Percentiles rank a stretch among this genome's conserved stretches.
These are phyloP conservation scores for Oriolus oriolus DNA, from an alignment of 2,113 vertebrate species.

Conservation along the genomic window DNA sequence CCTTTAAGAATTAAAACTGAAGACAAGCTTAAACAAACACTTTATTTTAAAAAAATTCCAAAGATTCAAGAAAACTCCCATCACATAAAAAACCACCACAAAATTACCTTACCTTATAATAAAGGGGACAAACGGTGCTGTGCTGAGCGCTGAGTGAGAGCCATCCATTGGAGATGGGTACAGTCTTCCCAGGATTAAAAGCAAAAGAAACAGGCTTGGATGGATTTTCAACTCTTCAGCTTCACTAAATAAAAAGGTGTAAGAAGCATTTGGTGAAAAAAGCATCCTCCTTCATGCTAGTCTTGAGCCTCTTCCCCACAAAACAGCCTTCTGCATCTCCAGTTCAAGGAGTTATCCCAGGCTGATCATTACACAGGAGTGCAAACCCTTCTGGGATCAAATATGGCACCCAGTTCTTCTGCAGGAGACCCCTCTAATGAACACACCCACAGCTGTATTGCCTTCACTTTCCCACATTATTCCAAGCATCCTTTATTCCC, in stretches of 20 bases:
- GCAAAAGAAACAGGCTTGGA: slow-evolving; percentile 87
- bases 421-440: background rate
- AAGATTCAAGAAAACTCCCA: background rate
- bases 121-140: slow-evolving; percentile 85
- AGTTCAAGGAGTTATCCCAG: background rate
- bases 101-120: slow-evolving; percentile 83
- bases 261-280: background rate
- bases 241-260: slow-evolving; percentile 38
- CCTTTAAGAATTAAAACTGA: background rate
- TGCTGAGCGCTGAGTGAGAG: slow-evolving; percentile 81
- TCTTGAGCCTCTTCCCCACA: background rate
- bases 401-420: background rate
- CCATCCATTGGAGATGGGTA: slow-evolving; percentile 97
- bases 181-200: slow-evolving; percentile 88
- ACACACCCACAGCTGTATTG: background rate
- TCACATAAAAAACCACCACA: background rate
- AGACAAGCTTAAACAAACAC: background rate
- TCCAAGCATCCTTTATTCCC: background rate
- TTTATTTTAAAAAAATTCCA: background rate
- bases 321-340: background rate
- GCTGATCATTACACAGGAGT: background rate
- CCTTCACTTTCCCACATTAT: background rate
- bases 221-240: slow-evolving; percentile 78
- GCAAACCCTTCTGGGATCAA: background rate
- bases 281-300: background rate